Evolutionary conservation across 2,888 invertebrate genomes (phyloP), one percentile per base, ranked within the genome.

Genomic region (Zaprionus bogoriensis): DNA sequence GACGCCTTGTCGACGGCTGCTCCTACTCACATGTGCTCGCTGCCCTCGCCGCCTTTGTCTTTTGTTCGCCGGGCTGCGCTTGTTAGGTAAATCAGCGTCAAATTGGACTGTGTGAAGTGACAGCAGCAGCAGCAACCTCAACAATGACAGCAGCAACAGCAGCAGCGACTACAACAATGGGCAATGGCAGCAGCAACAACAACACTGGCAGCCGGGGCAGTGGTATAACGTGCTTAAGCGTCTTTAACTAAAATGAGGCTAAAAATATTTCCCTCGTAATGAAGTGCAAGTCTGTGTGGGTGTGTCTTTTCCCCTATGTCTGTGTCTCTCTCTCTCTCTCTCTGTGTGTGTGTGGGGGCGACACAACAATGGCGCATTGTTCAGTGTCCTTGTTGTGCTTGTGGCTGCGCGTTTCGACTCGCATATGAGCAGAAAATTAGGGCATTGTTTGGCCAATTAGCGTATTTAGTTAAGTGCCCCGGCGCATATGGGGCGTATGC

Each of bases 31-130:
- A 28, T 46, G 48, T 58, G 14, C 19, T 45, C 7, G 23, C 25
- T 48, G 48, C 20, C 12, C n/a, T n/a, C n/a, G 14, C 5, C 4
- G 20, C 48, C 59, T 74, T 67, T 47, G 60, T 62, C 76, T 79
- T 79, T 86, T 81, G 80, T 82, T 79, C 52, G 41, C 42, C 45
- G 57, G 63, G 57, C 60, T 58, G 57, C 78, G 76, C 84, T 86
- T 86, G 80, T 83, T 86, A 86, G 80, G 86, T 82, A 80, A 80
- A 86, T 86, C 86, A 83, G 83, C 77, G 79, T 79, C 76, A 69
- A 75, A 66, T 67, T 64, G 77, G 70, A 59, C 71, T 74, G 52
- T 69, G 63, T n/a, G n/a, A n/a, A n/a, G n/a, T n/a, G n/a, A n/a
- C 57, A 51, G 60, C 54, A 30, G 61, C 65, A 57, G 55, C 62